Evolutionary conservation across 2,888 invertebrate species (phyloP), one percentile per base, ranked within the genome.

Genomic region (Ophonus ardosiacus): DNA sequence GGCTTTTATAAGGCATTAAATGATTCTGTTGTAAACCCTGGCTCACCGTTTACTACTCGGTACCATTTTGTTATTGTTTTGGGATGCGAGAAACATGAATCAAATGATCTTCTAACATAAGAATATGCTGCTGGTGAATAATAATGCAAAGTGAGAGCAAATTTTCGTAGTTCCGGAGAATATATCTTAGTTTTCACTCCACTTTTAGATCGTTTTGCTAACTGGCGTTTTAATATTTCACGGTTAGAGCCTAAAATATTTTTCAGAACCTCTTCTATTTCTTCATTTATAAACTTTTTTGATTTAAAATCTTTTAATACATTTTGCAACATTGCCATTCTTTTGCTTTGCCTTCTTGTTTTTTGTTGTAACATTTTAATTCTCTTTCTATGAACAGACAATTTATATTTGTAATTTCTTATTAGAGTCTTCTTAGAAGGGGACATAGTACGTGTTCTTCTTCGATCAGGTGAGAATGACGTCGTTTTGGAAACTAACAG

Each of bases 61-160:
- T 88, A 88, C 89, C 89, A 90, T 57, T 86, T 88, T 38, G 61
- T 71, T 17, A 89, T 81, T 7, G 88, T 89, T 65, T 86, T 87
- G 6, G 87, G 86, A 85, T 89, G 88, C 24, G 89, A 88, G 6
- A 89, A 85, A 71, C 87, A 86, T 5, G 86, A 86, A 59, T 87
- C 57, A 86, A 89, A 89, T 18, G 85, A 86, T 74, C 86, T 85
- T 13, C 88, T 85, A 1, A 89, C 87, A 86, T 88, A 89, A 10
- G 40, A 38, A 71, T 89, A 88, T 2, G 88, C 89, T 78, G 85
- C 85, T n/a, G 88, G 88, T 8, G 87, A 87, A 57, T 87, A 87
- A 86, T 87, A 88, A 84, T 88, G 85, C 17, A 88, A 81, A 0
- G 87, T 87, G 7, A 87, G 51, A 7, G 87, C 88, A 86, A 88